Conservation (phyloP, 2,797 vertebrate species). For the Remorina albescens region DNA sequence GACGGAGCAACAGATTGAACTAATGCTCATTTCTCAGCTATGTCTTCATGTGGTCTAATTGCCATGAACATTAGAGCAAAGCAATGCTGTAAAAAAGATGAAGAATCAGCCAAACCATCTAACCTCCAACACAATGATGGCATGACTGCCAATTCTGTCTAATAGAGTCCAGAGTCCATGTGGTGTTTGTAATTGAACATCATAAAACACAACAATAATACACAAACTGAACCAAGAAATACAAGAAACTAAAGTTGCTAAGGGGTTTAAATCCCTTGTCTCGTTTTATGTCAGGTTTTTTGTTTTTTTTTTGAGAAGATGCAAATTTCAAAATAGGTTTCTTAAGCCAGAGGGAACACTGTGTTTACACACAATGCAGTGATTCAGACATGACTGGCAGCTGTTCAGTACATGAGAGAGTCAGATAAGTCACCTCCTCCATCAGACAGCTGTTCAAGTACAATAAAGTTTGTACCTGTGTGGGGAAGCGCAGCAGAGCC, state of each 20-base stretch:
- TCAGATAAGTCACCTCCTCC: constrained; percentile 35
- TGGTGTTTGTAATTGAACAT: background rate
- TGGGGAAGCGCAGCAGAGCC: constrained; percentile 88
- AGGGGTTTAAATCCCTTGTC: background rate
- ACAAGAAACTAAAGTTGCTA: background rate
- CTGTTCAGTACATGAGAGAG: background rate
- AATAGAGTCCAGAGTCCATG: background rate
- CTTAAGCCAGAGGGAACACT: background rate
- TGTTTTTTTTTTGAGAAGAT: too few relatives aligned
- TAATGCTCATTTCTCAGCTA: background rate
- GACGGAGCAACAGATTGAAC: background rate
- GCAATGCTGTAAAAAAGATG: background rate
- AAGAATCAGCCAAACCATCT: constrained; percentile 17
- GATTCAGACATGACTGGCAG: background rate
- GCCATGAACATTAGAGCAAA: background rate
- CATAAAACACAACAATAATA: background rate
- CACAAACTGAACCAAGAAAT: constrained; percentile 1
- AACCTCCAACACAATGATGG: background rate
- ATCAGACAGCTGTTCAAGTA: background rate
- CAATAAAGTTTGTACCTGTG: constrained; percentile 81
- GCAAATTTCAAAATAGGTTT: background rate
- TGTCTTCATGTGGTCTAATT: constrained; percentile 8
- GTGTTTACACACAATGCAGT: background rate
- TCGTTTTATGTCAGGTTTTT: too few relatives aligned
- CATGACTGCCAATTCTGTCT: background rate